phyloP scores from a whole-genome alignment of 1,140 invertebrate species.

The Drosophila obscura region DNA sequence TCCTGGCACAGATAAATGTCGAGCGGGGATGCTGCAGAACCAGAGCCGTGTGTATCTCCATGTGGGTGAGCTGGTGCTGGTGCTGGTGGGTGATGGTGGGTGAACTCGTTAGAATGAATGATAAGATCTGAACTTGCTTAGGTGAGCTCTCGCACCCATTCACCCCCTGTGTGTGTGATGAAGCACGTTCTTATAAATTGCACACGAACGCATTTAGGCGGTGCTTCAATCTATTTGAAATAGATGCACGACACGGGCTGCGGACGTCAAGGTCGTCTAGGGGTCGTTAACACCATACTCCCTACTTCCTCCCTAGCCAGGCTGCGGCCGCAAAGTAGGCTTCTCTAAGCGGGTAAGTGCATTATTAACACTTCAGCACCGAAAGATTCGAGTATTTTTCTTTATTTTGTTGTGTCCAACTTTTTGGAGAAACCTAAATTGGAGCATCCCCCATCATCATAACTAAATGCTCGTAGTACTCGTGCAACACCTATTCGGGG shows the following conservation, averaged over 20 bases:
- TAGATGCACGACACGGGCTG: slow-evolving; percentile 43
- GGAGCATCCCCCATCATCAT: slow-evolving; percentile 3
- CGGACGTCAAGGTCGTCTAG: slow-evolving; percentile 34
- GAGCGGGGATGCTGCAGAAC: slow-evolving; percentile 12
- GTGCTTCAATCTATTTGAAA: slow-evolving; percentile 63
- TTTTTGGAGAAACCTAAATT: slow-evolving; percentile 11
- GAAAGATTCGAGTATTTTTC: slow-evolving; percentile 7
- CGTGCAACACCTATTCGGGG: slow-evolving; percentile 7
- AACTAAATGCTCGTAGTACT: too few species aligned
- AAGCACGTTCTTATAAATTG: slow-evolving; percentile 66
- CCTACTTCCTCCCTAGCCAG: background rate
- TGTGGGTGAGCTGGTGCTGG: slow-evolving; percentile 5
- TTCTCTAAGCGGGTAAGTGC: slow-evolving; percentile 45
- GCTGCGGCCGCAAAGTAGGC: slow-evolving; percentile 26
- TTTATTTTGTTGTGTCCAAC: slow-evolving; percentile 6
- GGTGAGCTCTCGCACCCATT: background rate
- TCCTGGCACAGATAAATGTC: slow-evolving; percentile 69
- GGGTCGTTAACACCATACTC: slow-evolving; percentile 35
- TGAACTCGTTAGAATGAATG: slow-evolving; percentile 15
- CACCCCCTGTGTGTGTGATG: background rate
- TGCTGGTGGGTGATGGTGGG: background rate
- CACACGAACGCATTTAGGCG: slow-evolving; percentile 65
- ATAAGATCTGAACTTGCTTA: slow-evolving; percentile 16
- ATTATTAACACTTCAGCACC: slow-evolving; percentile 69
- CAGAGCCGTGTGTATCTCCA: slow-evolving; percentile 3